phyloP scores from a whole-genome alignment of 2,113 vertebrate species.

The Phalacrocorax pelagicus region DNA sequence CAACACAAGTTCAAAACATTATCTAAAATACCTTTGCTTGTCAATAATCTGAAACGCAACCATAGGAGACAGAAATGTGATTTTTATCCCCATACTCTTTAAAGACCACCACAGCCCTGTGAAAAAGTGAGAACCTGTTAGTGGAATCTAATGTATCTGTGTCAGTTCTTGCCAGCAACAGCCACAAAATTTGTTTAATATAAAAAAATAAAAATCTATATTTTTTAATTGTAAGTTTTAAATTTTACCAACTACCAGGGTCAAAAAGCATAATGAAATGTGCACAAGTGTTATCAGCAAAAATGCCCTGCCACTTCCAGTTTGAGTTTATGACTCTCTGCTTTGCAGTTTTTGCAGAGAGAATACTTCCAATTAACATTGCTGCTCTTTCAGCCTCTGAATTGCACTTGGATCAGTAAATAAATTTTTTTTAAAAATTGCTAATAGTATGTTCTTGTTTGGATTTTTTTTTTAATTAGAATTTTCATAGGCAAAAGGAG shows the following conservation, averaged over 20 bases:
- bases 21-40: not conserved
- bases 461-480: not conserved
- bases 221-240: not conserved
- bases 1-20: not conserved
- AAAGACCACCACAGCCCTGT: not conserved
- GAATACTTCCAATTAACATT: slow-evolving; percentile 4
- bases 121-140: not conserved
- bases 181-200: not conserved
- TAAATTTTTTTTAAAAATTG: not conserved
- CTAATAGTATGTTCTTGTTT: not conserved
- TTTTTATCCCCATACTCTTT: not conserved
- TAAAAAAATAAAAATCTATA: not conserved
- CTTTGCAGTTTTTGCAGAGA: not conserved
- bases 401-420: not conserved
- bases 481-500: not conserved
- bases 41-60: not conserved
- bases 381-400: not conserved
- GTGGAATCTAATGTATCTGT: not conserved
- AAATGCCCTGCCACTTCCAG: not conserved
- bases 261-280: not conserved
- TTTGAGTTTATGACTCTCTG: not conserved
- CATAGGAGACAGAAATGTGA: not conserved
- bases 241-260: not conserved
- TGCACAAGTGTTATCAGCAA: not conserved
- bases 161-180: not conserved